Base-by-base conservation (phyloP, 2,888 invertebrate species). In the Spisula solida region DNA sequence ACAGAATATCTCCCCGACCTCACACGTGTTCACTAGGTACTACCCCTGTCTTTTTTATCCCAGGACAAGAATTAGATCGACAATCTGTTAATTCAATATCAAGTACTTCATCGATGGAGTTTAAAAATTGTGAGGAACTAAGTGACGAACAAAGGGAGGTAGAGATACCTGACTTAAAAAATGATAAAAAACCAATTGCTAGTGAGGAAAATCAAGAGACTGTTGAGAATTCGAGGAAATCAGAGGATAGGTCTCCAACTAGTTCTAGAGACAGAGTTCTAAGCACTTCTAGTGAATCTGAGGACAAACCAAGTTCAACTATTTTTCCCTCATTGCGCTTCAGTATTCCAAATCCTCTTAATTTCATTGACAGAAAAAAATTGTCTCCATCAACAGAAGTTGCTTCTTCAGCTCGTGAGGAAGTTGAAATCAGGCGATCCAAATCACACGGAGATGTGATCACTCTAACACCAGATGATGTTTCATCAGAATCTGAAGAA, bases 11-110 rank as follows among this genome's bases (percentile, higher is more conserved):
- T 12, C 87, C 92, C 1, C 75, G 87, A 25, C 90, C 85, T 29
- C 90, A 92, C 81, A 81, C 90, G 70, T 92, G 92, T 84, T 86
- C 88, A 55, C 29, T 92, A 31, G 90, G 91, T 20, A 86, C 66
- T 18, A 83, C 25, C 41, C 88, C 88, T 16, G 51, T 78, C 16
- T 90, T 88, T 51, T 85, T 85, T 80, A 87, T 89, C 55, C 34
- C 83, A 20, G 78, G 25, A 75, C 41, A 29, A n/a, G 88, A 88
- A 20, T 81, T 87, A 34, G 88, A 91, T 41, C 34, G 85, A n/a
- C 48, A 60, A 29, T 87, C 87, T 81, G 41, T 82, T 20, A 56
- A 31, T 18, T 83, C 82, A 29, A 10, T 83, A 14, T 75, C 79
- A 1, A 87, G 87, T 47, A 29, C 29, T 47, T 82, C 87, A 16